Evolutionary conservation across 2,888 invertebrate genomes (phyloP).

Genomic region (Fragum sueziense): DNA sequence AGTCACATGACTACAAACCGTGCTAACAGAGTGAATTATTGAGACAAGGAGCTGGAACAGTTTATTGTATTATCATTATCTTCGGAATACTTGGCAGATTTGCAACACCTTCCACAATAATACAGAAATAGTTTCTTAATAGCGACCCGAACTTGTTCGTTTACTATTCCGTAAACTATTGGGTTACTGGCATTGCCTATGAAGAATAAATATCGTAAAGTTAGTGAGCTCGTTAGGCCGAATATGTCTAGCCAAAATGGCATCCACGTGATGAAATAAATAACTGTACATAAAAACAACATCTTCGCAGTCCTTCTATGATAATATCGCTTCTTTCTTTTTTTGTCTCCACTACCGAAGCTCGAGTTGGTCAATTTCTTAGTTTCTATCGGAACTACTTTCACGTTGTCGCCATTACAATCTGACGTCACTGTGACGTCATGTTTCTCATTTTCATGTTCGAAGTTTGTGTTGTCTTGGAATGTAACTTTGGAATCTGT

Average conservation of each 20-base stretch:
- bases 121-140: constrained; percentile 52
- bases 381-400: neutral
- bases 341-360: constrained; percentile 32
- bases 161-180: constrained; percentile 73
- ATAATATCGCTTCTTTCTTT: constrained; percentile 37
- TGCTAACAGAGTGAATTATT: no score
- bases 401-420: neutral
- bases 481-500: constrained; percentile 12
- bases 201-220: constrained; percentile 70
- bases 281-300: constrained; percentile 73
- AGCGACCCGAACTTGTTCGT: constrained; percentile 64
- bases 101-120: constrained; percentile 18
- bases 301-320: constrained; percentile 72
- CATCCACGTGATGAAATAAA: constrained; percentile 72
- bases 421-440: constrained; percentile 20
- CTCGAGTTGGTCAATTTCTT: constrained; percentile 12
- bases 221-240: constrained; percentile 62
- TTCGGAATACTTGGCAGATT: neutral
- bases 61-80: constrained; percentile 8
- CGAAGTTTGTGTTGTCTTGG: neutral
- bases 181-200: constrained; percentile 73
- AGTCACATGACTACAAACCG: no score
- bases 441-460: neutral
- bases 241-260: constrained; percentile 77
- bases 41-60: constrained; percentile 16